These are phyloP conservation scores for Myotis yumanensis DNA, from an alignment of 2,113 vertebrate genomes.

Conservation along the genomic window DNA sequence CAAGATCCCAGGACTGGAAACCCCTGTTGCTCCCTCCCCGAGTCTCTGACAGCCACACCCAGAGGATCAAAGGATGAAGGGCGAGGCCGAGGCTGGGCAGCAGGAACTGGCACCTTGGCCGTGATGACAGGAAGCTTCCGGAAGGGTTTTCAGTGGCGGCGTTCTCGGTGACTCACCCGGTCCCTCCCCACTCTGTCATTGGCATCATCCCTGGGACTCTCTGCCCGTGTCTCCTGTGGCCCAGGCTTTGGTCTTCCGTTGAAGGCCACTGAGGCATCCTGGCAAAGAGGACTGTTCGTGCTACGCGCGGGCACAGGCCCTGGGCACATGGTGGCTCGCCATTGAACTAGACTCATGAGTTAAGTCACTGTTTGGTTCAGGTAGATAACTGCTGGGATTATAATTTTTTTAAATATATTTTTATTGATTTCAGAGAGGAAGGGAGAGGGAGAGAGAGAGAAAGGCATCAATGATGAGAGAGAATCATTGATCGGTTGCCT, in stretches of 20 bases:
- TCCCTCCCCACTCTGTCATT: background rate
- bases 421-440: too few relatives aligned
- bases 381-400: background rate
- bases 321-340: fast-evolving
- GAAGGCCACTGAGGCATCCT: background rate
- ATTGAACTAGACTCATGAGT: background rate
- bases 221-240: background rate
- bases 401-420: too few relatives aligned
- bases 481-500: too few relatives aligned
- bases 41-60: background rate
- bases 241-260: background rate
- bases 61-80: too few relatives aligned
- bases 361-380: background rate
- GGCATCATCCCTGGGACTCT: background rate
- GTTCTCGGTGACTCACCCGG: background rate
- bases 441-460: too few relatives aligned
- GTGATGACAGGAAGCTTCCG: background rate
- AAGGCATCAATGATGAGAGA: too few relatives aligned
- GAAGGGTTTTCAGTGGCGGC: background rate
- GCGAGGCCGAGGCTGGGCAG: background rate
- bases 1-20: background rate
- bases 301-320: too few relatives aligned
- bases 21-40: fast-evolving
- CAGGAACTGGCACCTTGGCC: background rate
- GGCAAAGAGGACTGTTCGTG: background rate